Conservation (phyloP, 2,888 invertebrate genomes). For the Drosophila fungiperda region DNA sequence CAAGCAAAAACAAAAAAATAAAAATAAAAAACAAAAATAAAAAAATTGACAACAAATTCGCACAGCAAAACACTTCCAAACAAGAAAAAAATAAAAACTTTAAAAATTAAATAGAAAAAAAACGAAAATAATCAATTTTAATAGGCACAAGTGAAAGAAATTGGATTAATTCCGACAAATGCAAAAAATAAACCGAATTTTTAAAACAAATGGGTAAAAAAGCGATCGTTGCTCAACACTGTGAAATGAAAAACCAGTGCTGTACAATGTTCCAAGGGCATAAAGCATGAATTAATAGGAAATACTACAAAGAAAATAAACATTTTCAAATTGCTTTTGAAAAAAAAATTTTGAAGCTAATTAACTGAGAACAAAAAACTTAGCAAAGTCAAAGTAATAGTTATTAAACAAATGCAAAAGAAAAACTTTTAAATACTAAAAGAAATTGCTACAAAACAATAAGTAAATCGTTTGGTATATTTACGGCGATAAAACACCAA, state of each 20-base stretch:
- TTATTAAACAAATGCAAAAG: conserved; percentile 35
- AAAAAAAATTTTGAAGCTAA: conserved; percentile 31
- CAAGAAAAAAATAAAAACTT: conserved; percentile 35
- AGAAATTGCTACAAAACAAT: conserved; percentile 38
- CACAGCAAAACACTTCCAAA: conserved; percentile 83
- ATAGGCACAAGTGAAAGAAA: conserved; percentile 51
- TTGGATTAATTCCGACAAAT: conserved; percentile 32
- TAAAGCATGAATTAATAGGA: conserved; percentile 18
- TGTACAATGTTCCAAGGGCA: conserved; percentile 28
- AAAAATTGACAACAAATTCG: conserved; percentile 77
- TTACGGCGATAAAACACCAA: conserved; percentile 66
- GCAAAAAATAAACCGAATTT: conserved; percentile 65
- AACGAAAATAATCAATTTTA: conserved; percentile 43
- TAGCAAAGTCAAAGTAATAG: conserved; percentile 42
- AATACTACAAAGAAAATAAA: conserved; percentile 6
- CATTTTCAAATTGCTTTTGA: conserved; percentile 36
- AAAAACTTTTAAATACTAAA: conserved; percentile 50
- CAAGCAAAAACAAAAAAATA: conserved; percentile 44
- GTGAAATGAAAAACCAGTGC: conserved; percentile 31
- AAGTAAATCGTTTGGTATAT: conserved; percentile 42
- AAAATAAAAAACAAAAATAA: conserved; percentile 18
- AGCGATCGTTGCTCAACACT: conserved; percentile 41
- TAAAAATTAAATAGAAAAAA: conserved; percentile 33
- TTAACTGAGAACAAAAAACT: conserved; percentile 18
- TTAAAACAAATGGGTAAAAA: conserved; percentile 44